Percentiles rank a stretch among this genome's conserved stretches.
Evolutionary conservation across 2,113 vertebrate species (phyloP).

Genomic region (Coryphaenoides rupestris): DNA sequence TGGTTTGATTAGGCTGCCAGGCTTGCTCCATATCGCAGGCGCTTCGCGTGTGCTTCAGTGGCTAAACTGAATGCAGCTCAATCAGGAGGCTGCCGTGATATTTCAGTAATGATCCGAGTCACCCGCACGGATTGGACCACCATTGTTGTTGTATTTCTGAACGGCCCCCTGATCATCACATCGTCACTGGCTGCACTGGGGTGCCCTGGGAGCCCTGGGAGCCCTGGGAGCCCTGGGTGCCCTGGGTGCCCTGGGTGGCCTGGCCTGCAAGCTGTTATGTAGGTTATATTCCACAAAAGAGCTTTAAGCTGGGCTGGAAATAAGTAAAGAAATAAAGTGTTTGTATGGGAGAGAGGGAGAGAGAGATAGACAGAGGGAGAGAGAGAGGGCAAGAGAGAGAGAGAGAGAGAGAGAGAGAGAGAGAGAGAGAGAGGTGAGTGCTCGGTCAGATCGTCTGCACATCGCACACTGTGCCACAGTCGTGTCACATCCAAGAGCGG

Average conservation of each 20-base stretch:
- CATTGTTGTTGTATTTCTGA: conserved; percentile 58
- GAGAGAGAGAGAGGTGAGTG: conserved; percentile 64
- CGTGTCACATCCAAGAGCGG: conserved; percentile 50
- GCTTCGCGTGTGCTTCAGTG: conserved; percentile 58
- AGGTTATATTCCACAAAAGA: conserved; percentile 62
- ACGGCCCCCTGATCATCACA: conserved; percentile 33
- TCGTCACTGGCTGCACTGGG: conserved; percentile 8
- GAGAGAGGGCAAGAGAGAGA: too few species aligned
- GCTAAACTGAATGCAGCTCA: conserved; percentile 68
- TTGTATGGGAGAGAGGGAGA: conserved; percentile 8
- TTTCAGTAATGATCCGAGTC: conserved; percentile 60
- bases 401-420: too few species aligned
- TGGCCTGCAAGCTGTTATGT: conserved; percentile 58
- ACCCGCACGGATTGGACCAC: conserved; percentile 30
- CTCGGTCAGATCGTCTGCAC: conserved; percentile 69
- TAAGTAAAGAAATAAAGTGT: conserved; percentile 64
- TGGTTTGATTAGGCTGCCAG: conserved; percentile 25
- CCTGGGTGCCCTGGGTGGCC: conserved; percentile 47
- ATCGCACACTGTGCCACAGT: conserved; percentile 27
- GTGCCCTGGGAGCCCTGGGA: not conserved
- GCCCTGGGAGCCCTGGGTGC: not conserved
- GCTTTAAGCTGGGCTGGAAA: conserved; percentile 42
- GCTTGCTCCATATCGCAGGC: conserved; percentile 27
- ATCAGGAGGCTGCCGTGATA: conserved; percentile 52
- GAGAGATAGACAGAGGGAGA: too few species aligned